These are phyloP conservation scores for Diogma glabrata DNA, from an alignment of 2,888 invertebrate genomes.

Conservation along the genomic window DNA sequence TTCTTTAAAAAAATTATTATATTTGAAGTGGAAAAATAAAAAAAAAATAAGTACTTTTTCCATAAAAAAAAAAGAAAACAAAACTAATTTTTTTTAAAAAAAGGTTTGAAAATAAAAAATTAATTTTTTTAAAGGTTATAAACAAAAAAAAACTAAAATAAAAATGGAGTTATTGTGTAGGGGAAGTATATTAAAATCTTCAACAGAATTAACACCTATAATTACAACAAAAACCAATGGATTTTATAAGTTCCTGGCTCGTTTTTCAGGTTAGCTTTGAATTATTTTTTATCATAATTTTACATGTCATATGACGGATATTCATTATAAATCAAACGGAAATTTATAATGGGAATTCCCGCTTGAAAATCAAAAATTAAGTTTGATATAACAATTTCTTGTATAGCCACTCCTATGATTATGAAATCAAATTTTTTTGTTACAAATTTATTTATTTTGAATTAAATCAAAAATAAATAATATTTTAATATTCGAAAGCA, in stretches of 20 bases:
- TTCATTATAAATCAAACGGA: too few relatives aligned
- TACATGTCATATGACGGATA: too few relatives aligned
- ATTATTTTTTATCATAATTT: background rate
- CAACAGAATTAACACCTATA: conserved; percentile 2
- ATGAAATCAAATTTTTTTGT: too few relatives aligned
- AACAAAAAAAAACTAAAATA: background rate
- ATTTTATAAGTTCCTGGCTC: conserved; percentile 18
- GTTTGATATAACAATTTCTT: too few relatives aligned
- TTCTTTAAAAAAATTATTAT: conserved; percentile 7
- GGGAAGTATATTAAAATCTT: conserved; percentile 1
- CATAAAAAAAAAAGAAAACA: background rate
- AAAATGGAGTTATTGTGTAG: conserved; percentile 6
- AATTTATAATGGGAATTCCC: too few relatives aligned
- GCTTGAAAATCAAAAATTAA: too few relatives aligned
- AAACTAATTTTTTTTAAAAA: background rate
- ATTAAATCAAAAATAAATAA: too few relatives aligned
- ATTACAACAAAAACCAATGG: conserved; percentile 14
- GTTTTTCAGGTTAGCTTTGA: conserved; percentile 16
- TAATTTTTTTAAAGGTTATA: conserved; percentile 2
- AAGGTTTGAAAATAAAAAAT: background rate
- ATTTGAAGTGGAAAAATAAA: conserved; percentile 8
- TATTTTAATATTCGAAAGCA: too few relatives aligned
- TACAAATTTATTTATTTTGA: too few relatives aligned
- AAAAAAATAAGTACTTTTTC: background rate
- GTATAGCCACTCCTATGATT: too few relatives aligned